Evolutionary conservation across 2,113 vertebrate species (phyloP), one percentile per base, ranked within the genome.

Genomic region (Dasypus novemcinctus): DNA sequence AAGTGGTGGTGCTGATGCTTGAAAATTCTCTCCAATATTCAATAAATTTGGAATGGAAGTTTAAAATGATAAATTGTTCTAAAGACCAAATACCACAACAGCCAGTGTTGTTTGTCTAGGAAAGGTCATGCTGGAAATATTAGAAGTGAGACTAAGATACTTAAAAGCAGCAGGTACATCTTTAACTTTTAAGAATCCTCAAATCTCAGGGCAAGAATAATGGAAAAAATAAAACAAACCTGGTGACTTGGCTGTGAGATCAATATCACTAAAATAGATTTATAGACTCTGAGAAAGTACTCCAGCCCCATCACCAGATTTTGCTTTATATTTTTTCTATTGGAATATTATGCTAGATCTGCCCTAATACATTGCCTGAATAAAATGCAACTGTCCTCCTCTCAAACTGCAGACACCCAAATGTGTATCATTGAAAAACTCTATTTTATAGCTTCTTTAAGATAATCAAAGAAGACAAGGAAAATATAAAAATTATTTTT

Each of bases 141-240:
- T 69, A 92, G 46, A 93, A 75, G 76, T 59, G 36, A 79, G 59
- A 33, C 41, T 80, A 17, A 94, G 66, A 84, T n/a, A 59, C 41
- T 25, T 46, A 78, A 90, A 75, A 43, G 64, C 29, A 90, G 12
- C 18, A 79, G n/a, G 90, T 68, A 80, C 14, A 66, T 29, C 61
- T 93, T 94, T 76, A 90, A 88, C 43, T n/a, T 94, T 80, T 88
- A 87, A 91, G 79, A 90, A 61, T 63, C 38, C 31, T 68, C 4
- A 0, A 64, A 20, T 88, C 85, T 89, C 79, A 86, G 43, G 21
- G n/a, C 43, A 92, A 85, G 14, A 74, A 66, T 81, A 96, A 87
- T 21, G 54, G 23, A 1, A 25, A 27, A 64, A 41, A 41, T n/a
- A 49, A 49, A 76, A 91, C 33, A 75, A 31, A 75, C 38, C 54